These are phyloP conservation scores for Proctacanthus coquilletti DNA, from an alignment of 1,140 invertebrate genomes.

Conservation along the genomic window DNA sequence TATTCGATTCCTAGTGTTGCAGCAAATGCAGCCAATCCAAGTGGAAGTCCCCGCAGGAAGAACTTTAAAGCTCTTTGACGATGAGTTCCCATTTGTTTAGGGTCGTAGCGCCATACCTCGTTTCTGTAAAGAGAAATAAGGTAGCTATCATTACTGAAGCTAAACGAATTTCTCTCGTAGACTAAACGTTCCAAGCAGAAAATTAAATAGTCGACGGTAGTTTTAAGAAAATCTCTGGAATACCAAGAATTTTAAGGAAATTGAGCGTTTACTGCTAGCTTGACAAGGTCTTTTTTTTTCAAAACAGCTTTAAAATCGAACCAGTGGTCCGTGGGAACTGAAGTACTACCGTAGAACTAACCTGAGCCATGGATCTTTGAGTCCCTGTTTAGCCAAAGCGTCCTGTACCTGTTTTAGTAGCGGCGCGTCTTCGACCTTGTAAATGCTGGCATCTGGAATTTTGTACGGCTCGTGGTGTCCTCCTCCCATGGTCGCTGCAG, in stretches of 20 bases:
- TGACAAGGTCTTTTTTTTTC: too few species aligned
- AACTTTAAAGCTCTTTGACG: constrained; percentile 16
- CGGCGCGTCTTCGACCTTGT: constrained; percentile 54
- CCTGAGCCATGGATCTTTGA: constrained; percentile 69
- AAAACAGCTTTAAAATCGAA: too few species aligned
- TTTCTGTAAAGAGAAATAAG: constrained; percentile 35
- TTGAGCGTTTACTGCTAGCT: too few species aligned
- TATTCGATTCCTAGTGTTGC: constrained; percentile 38
- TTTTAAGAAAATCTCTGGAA: too few species aligned
- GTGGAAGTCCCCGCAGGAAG: constrained; percentile 40
- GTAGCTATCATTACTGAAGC: too few species aligned
- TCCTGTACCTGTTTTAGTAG: constrained; percentile 40
- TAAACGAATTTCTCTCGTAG: too few species aligned
- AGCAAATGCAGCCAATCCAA: constrained; percentile 43
- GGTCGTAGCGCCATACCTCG: constrained; percentile 54
- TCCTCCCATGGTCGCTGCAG: constrained; percentile 34
- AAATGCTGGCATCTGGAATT: constrained; percentile 52
- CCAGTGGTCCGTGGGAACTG: too few species aligned
- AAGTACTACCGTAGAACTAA: constrained; percentile 14
- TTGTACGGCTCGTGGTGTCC: constrained; percentile 31
- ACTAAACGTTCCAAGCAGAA: too few species aligned
- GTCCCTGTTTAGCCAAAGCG: constrained; percentile 42
- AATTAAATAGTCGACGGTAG: too few species aligned
- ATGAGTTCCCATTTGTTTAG: constrained; percentile 31
- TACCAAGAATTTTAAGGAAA: too few species aligned